phyloP scores from a whole-genome alignment of 1,140 invertebrate species.

The Formica selysi region DNA sequence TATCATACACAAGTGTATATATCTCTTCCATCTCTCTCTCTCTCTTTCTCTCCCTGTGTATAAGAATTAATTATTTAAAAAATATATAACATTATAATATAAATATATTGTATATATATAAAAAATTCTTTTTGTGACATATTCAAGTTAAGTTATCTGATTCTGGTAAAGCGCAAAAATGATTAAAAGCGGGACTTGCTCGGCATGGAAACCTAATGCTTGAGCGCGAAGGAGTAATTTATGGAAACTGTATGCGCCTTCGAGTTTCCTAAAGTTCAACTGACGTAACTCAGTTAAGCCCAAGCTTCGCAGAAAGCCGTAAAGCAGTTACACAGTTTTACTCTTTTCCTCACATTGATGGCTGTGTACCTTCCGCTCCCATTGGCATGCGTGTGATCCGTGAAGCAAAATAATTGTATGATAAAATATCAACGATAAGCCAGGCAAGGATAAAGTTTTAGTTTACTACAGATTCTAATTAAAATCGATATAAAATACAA shows the following conservation, averaged over 20 bases:
- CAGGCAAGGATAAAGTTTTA: conserved; percentile 14
- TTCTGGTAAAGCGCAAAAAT: conserved; percentile 30
- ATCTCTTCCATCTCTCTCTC: too few species aligned
- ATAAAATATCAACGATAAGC: conserved; percentile 15
- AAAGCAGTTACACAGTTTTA: conserved; percentile 66
- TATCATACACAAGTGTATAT: neutral
- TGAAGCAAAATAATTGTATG: conserved; percentile 43
- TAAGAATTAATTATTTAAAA: conserved; percentile 9
- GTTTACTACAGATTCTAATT: conserved; percentile 3
- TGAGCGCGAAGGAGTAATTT: conserved; percentile 66
- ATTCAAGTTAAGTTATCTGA: conserved; percentile 7
- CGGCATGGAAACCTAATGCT: conserved; percentile 47
- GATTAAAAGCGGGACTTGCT: conserved; percentile 44
- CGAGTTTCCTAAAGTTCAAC: conserved; percentile 60
- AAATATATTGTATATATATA: neutral
- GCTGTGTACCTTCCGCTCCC: conserved; percentile 44
- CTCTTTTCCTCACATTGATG: conserved; percentile 56
- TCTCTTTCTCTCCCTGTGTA: too few species aligned
- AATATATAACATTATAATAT: neutral
- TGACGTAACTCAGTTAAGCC: conserved; percentile 56
- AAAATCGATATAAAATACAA: neutral
- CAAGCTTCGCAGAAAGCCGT: conserved; percentile 55
- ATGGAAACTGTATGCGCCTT: conserved; percentile 66
- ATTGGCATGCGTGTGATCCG: conserved; percentile 49
- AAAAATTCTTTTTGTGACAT: neutral